Evolutionary conservation across 2,797 vertebrate species (phyloP).

Genomic region (Corythornis leucogaster): DNA sequence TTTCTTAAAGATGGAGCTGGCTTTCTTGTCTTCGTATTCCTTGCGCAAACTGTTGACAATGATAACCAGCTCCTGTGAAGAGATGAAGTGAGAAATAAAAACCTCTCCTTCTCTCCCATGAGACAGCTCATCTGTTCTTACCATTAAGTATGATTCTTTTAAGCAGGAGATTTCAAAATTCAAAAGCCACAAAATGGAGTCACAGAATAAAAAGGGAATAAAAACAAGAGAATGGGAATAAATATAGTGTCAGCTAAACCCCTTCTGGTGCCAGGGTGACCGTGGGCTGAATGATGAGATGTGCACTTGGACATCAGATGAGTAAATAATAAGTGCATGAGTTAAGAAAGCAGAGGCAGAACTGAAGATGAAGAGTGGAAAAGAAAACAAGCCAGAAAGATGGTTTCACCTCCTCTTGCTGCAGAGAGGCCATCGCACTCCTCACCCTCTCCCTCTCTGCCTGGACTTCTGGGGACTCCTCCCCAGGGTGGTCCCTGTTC

Average conservation of each 20-base stretch:
- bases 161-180: neutral
- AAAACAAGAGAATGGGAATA: neutral
- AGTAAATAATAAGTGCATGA: neutral
- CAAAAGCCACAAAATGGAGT: neutral
- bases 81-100: constrained; percentile 13
- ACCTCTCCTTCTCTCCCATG: neutral
- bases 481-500: constrained; percentile 79
- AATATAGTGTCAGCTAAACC: neutral
- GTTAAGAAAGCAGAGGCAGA: neutral
- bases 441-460: constrained; percentile 85
- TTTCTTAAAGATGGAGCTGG: constrained; percentile 79
- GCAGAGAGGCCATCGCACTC: constrained; percentile 72
- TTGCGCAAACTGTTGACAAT: constrained; percentile 87
- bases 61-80: constrained; percentile 82
- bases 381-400: neutral
- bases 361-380: neutral
- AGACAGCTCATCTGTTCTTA: neutral
- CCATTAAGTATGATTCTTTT: neutral
- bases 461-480: constrained; percentile 88
- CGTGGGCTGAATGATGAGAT: accelerated
- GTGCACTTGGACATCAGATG: neutral
- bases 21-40: constrained; percentile 80
- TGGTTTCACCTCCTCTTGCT: constrained; percentile 81
- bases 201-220: neutral
- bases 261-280: neutral